These are phyloP conservation scores for Coelopa pilipes DNA, from an alignment of 2,888 invertebrate genomes.

Conservation along the genomic window DNA sequence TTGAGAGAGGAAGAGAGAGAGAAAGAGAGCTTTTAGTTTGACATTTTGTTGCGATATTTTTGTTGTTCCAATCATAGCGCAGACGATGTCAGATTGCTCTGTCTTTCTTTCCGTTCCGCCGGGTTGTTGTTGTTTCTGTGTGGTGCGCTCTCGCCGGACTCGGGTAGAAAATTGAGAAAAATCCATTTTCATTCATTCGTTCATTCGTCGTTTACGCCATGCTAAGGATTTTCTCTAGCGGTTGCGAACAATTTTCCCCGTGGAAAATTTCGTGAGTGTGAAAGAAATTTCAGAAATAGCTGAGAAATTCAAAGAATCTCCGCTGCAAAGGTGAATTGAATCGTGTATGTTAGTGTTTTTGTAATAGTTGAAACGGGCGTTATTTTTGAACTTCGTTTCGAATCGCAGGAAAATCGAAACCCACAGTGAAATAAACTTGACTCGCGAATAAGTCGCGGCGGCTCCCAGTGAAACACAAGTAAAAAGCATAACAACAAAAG, in stretches of 20 bases:
- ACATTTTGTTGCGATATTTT: too few species aligned
- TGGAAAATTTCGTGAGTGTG: slow-evolving; percentile 14
- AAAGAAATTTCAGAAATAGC: not conserved
- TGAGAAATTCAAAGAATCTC: not conserved
- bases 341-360: not conserved
- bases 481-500: not conserved
- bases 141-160: not conserved
- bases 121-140: slow-evolving; percentile 2
- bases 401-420: too few species aligned
- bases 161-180: slow-evolving; percentile 30
- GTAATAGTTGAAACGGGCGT: not conserved
- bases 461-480: not conserved
- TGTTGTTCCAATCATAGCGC: too few species aligned
- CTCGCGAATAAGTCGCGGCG: not conserved
- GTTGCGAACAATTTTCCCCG: slow-evolving; percentile 23
- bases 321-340: not conserved
- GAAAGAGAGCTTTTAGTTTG: too few species aligned
- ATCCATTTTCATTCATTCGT: slow-evolving; percentile 29
- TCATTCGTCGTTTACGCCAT: not conserved
- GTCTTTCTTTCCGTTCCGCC: not conserved
- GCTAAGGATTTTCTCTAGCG: slow-evolving; percentile 3
- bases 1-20: too few species aligned
- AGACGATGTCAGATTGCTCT: too few species aligned
- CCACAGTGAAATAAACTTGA: not conserved
- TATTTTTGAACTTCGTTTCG: not conserved